Conservation (phyloP, 2,113 vertebrate species). For the Pedionomus torquatus region DNA sequence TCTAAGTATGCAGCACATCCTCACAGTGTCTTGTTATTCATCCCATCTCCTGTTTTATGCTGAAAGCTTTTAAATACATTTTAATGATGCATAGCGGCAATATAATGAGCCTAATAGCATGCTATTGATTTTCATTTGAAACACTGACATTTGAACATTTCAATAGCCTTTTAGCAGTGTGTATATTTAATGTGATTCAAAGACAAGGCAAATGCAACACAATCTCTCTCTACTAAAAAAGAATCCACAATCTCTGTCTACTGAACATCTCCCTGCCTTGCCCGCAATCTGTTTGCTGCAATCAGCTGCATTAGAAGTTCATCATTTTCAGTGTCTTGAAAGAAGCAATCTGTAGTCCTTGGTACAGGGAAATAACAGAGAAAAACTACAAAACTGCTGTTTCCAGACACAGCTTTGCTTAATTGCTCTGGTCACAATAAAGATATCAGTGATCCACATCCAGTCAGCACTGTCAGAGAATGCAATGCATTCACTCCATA, state of each 20-base stretch:
- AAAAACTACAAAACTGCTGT: not conserved
- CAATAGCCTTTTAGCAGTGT: constrained; percentile 39
- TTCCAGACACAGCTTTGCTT: not conserved
- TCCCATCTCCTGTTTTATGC: constrained; percentile 4
- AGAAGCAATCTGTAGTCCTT: not conserved
- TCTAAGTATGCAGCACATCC: not conserved
- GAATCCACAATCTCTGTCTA: not conserved
- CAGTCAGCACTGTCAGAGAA: not conserved
- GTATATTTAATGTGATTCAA: constrained; percentile 56
- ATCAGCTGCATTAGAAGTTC: not conserved
- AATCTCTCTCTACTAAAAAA: not conserved
- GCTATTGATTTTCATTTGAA: constrained; percentile 67
- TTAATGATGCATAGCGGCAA: constrained; percentile 31
- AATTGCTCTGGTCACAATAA: not conserved
- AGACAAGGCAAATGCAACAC: not conserved
- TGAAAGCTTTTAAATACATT: constrained; percentile 60
- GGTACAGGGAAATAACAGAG: not conserved
- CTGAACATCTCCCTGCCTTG: fast-evolving
- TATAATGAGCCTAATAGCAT: constrained; percentile 51
- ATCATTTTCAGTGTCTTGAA: not conserved
- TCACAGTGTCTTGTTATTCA: constrained; percentile 7
- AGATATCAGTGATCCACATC: not conserved
- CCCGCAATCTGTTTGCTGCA: not conserved
- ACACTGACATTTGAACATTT: constrained; percentile 36
- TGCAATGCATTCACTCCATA: fast-evolving